phyloP scores from a whole-genome alignment of 2,888 invertebrate species.

The Meganola albula region DNA sequence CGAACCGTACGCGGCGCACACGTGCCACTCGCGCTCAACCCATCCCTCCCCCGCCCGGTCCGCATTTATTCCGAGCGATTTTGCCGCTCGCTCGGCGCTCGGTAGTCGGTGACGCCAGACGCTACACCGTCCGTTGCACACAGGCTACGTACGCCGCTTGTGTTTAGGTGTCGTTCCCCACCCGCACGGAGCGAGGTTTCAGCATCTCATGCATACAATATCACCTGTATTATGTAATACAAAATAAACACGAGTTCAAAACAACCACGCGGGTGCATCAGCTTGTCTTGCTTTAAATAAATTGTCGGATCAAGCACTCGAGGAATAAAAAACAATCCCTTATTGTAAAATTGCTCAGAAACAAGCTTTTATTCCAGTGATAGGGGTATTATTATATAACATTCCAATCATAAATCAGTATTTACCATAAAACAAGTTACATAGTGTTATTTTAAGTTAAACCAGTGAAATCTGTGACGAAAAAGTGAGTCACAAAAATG shows the following conservation, averaged over 20 bases:
- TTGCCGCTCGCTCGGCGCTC: slow-evolving; percentile 45
- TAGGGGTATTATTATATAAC: slow-evolving; percentile 16
- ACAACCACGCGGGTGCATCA: slow-evolving; percentile 57
- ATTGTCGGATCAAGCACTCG: too few relatives aligned
- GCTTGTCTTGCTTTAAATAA: slow-evolving; percentile 22
- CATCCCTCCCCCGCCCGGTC: slow-evolving; percentile 43
- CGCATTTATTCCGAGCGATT: slow-evolving; percentile 40
- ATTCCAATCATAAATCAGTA: slow-evolving; percentile 28
- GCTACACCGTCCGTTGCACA: slow-evolving; percentile 27
- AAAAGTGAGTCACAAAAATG: slow-evolving; percentile 35
- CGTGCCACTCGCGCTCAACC: slow-evolving; percentile 56
- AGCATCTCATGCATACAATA: too few relatives aligned
- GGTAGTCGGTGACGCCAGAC: slow-evolving; percentile 40
- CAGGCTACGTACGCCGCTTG: slow-evolving; percentile 25
- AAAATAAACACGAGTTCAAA: slow-evolving; percentile 54
- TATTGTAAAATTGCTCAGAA: slow-evolving; percentile 15
- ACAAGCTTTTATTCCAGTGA: slow-evolving; percentile 17
- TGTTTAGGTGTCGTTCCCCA: slow-evolving; percentile 30
- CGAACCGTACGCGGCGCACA: slow-evolving; percentile 59
- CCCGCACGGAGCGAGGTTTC: slow-evolving; percentile 28
- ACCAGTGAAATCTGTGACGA: background rate
- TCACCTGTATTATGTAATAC: slow-evolving; percentile 57
- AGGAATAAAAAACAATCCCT: too few relatives aligned
- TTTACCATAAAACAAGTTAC: slow-evolving; percentile 12
- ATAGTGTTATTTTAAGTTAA: too few relatives aligned